These are phyloP conservation scores for Myopa testacea DNA, from an alignment of 2,888 invertebrate species.

Conservation along the genomic window DNA sequence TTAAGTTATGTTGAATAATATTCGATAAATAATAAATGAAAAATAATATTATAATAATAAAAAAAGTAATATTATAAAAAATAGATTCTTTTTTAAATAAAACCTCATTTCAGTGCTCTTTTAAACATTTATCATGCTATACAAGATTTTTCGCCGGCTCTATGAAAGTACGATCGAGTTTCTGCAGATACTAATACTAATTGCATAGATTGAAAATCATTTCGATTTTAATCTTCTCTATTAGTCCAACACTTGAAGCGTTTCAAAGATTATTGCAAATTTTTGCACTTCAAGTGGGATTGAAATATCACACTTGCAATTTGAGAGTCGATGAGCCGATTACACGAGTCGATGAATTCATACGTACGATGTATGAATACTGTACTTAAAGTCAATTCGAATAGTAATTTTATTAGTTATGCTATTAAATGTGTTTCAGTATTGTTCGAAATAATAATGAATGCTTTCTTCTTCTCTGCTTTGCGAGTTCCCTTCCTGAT, in stretches of 20 bases:
- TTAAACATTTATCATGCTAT: background rate
- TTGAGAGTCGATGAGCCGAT: background rate
- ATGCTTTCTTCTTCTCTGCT: too few species aligned
- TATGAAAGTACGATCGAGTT: background rate
- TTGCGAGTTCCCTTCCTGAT: background rate
- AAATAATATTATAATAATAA: background rate
- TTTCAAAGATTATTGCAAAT: conserved; percentile 11
- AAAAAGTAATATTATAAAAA: background rate
- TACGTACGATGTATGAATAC: too few species aligned
- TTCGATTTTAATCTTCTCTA: conserved; percentile 35
- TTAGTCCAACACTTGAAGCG: conserved; percentile 26
- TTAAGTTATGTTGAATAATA: background rate
- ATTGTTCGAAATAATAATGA: too few species aligned
- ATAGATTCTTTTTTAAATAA: background rate
- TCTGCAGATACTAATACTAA: conserved; percentile 18
- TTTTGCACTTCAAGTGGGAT: conserved; percentile 14
- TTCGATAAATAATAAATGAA: background rate
- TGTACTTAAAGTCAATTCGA: too few species aligned
- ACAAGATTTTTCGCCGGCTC: conserved; percentile 5
- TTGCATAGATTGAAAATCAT: conserved; percentile 37
- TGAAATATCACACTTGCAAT: conserved; percentile 2
- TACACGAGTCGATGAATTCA: too few species aligned
- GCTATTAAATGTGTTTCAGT: too few species aligned
- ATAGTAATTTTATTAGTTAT: too few species aligned
- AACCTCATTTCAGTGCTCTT: too few species aligned